A percentile compares a stretch with the other conserved stretches of the same genome.
These are phyloP conservation scores for Aradus depressus DNA, from an alignment of 2,888 invertebrate genomes.

Conservation along the genomic window DNA sequence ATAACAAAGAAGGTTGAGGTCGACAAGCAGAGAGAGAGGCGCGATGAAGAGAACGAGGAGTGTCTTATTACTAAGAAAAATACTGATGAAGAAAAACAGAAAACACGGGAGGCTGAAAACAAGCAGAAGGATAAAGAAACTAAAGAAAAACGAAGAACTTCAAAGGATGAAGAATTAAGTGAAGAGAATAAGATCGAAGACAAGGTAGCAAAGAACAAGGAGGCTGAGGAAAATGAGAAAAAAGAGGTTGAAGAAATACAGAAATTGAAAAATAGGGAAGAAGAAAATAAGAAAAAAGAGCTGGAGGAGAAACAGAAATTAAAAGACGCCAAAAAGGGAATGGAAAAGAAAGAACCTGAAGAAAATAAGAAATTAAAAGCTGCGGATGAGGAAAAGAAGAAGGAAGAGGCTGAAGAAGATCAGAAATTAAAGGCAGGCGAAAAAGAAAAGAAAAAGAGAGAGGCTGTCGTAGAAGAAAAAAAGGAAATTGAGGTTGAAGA, in stretches of 20 bases:
- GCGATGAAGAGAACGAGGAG: neutral
- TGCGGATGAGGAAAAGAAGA: neutral
- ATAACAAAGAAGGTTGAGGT: neutral
- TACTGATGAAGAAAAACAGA: no score
- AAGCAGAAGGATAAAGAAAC: neutral
- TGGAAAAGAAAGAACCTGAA: neutral
- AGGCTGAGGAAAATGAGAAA: neutral
- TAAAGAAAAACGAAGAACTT: no score
- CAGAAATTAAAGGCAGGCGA: slow-evolving; percentile 9
- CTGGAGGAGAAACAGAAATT: neutral
- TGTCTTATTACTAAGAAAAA: no score
- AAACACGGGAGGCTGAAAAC: neutral
- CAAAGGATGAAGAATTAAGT: neutral
- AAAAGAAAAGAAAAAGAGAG: neutral
- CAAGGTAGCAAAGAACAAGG: neutral
- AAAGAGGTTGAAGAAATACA: neutral
- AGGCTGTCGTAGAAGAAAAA: neutral
- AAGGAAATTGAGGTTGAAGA: neutral
- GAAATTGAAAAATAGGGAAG: neutral
- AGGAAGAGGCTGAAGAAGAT: slow-evolving; percentile 2
- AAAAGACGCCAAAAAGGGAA: neutral
- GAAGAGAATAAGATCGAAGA: neutral
- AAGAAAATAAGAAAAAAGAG: slow-evolving; percentile 1
- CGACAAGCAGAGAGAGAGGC: neutral
- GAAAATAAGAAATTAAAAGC: neutral